Conservation (phyloP, 2,888 invertebrate genomes). For the Sphaerolaimus hirsutus region DNA sequence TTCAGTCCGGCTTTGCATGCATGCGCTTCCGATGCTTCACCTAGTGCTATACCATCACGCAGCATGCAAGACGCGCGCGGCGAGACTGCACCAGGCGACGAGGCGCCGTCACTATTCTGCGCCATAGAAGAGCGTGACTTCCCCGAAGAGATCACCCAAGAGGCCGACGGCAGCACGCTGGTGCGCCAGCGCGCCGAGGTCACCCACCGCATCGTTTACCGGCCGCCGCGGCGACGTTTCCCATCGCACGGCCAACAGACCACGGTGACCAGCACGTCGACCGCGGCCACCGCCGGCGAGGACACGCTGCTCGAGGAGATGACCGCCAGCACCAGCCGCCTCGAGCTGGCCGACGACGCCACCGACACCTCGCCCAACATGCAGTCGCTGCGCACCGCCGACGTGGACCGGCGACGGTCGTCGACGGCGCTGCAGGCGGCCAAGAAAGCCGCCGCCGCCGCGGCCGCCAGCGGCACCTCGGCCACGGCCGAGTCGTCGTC, state of each 20-base stretch:
- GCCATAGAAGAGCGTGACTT: background rate
- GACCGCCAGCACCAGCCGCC: background rate
- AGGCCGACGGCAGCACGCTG: slow-evolving; percentile 5
- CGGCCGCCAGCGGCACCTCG: background rate
- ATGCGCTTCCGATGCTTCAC: too few species aligned
- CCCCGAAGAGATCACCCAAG: background rate
- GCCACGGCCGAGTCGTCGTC: background rate
- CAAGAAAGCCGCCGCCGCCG: background rate
- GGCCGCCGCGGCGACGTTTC: background rate
- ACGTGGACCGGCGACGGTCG: background rate
- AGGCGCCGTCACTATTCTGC: background rate
- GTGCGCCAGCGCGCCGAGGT: background rate
- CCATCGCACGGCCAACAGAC: background rate
- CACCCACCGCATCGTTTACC: slow-evolving; percentile 7
- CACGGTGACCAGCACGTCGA: background rate
- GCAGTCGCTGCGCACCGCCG: background rate
- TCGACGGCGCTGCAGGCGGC: background rate
- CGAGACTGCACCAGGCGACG: too few species aligned
- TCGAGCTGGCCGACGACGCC: background rate
- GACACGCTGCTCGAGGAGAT: background rate
- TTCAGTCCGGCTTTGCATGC: too few species aligned
- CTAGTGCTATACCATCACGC: too few species aligned
- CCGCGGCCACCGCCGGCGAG: background rate
- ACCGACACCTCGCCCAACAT: background rate
- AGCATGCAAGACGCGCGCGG: background rate